Conservation (phyloP, 1,140 invertebrate genomes). For the Cepaea nemoralis region DNA sequence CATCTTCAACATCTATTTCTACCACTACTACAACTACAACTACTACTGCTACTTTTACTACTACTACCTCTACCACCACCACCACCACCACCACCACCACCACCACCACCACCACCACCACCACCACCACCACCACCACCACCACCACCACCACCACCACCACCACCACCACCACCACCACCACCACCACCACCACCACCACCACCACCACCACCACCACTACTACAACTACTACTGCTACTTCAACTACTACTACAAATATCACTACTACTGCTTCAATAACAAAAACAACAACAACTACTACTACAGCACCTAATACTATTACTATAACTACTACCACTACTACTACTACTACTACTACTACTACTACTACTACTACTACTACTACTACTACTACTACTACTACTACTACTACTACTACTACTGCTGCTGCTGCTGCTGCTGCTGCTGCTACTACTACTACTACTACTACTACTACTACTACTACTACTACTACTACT, state of each 20-base stretch:
- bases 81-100: conserved; percentile 9
- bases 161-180: no score
- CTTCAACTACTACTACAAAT: no score
- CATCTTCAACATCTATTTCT: not conserved
- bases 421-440: no score
- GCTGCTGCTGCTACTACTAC: conserved; percentile 1
- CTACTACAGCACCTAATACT: not conserved
- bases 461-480: no score
- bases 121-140: no score
- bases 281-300: not conserved
- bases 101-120: not conserved
- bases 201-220: not conserved
- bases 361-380: conserved; percentile 15
- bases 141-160: no score
- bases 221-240: no score
- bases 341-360: not conserved
- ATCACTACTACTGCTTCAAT: no score
- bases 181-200: not conserved
- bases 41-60: not conserved
- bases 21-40: conserved; percentile 18
- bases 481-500: no score
- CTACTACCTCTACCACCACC: not conserved
- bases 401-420: conserved; percentile 32
- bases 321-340: not conserved
- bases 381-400: conserved; percentile 20